These are phyloP conservation scores for Malacoctenus gilli DNA, from an alignment of 2,797 vertebrate genomes.

Conservation along the genomic window DNA sequence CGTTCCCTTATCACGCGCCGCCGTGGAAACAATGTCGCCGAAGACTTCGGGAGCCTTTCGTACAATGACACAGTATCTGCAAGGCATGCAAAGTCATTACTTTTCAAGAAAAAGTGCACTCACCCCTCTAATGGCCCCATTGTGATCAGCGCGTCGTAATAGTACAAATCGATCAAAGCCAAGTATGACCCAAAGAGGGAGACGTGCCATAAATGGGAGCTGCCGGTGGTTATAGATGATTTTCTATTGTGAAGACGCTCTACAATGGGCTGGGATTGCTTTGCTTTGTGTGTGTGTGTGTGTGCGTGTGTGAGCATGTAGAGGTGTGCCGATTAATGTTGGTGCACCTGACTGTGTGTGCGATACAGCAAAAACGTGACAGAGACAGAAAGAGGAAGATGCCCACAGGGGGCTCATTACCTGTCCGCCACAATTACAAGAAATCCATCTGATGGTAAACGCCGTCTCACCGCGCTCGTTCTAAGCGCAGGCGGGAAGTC, in stretches of 20 bases:
- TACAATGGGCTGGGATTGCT: conserved; percentile 21
- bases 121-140: conserved; percentile 39
- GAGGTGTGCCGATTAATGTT: conserved; percentile 13
- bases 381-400: conserved; percentile 34
- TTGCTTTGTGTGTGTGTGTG: conserved; percentile 16
- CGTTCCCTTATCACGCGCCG: conserved; percentile 6
- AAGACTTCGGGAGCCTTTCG: conserved; percentile 9
- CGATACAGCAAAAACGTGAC: conserved; percentile 35
- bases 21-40: conserved; percentile 12
- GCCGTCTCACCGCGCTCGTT: conserved; percentile 39
- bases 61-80: conserved; percentile 13
- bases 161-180: conserved; percentile 52
- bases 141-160: conserved; percentile 50
- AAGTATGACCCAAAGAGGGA: conserved; percentile 37
- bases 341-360: conserved; percentile 7
- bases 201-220: conserved; percentile 29
- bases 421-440: conserved; percentile 42
- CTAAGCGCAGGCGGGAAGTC: conserved; percentile 35
- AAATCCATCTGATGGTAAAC: conserved; percentile 49
- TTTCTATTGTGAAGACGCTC: conserved; percentile 18
- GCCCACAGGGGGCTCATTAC: conserved; percentile 60
- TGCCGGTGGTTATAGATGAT: conserved; percentile 47
- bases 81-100: conserved; percentile 49
- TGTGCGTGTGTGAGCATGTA: conserved; percentile 9
- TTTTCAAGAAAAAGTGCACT: conserved; percentile 40